These are phyloP conservation scores for Morone chrysops DNA, from an alignment of 2,113 vertebrate species.

Conservation along the genomic window DNA sequence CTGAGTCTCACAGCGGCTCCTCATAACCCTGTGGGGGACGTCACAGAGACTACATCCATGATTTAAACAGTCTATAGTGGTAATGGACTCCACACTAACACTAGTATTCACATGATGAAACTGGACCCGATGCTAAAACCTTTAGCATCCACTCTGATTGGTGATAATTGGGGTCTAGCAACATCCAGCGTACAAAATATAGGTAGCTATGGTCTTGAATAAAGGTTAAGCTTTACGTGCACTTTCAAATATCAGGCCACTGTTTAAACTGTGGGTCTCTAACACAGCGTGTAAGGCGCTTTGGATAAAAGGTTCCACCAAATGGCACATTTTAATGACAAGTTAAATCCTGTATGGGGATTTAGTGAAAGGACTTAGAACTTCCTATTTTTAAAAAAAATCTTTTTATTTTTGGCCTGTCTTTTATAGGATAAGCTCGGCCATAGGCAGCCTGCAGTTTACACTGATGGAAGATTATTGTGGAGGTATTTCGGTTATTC, in stretches of 20 bases:
- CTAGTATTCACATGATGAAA: not conserved
- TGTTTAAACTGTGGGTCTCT: not conserved
- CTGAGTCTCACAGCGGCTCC: too few relatives aligned
- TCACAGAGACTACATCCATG: too few relatives aligned
- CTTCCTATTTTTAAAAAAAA: slow-evolving; percentile 37
- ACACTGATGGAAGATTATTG: slow-evolving; percentile 13
- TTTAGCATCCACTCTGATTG: too few relatives aligned
- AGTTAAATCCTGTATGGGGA: slow-evolving; percentile 51
- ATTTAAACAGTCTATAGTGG: not conserved
- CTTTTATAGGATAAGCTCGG: slow-evolving; percentile 39
- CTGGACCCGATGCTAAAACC: too few relatives aligned
- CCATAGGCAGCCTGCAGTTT: slow-evolving; percentile 27
- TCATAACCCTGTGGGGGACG: too few relatives aligned
- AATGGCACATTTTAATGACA: slow-evolving; percentile 36
- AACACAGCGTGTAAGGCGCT: slow-evolving; percentile 11
- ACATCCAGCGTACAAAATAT: too few relatives aligned
- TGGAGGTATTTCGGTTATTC: not conserved
- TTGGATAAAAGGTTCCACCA: slow-evolving; percentile 53
- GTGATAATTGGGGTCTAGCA: too few relatives aligned
- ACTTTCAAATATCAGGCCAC: not conserved
- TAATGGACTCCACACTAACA: not conserved
- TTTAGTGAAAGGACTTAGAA: slow-evolving; percentile 40
- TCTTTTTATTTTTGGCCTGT: slow-evolving; percentile 38
- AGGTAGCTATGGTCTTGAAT: too few relatives aligned
- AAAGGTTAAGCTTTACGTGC: not conserved